Conservation (phyloP, 2,113 vertebrate species). For the Neopipo cinnamomea region DNA sequence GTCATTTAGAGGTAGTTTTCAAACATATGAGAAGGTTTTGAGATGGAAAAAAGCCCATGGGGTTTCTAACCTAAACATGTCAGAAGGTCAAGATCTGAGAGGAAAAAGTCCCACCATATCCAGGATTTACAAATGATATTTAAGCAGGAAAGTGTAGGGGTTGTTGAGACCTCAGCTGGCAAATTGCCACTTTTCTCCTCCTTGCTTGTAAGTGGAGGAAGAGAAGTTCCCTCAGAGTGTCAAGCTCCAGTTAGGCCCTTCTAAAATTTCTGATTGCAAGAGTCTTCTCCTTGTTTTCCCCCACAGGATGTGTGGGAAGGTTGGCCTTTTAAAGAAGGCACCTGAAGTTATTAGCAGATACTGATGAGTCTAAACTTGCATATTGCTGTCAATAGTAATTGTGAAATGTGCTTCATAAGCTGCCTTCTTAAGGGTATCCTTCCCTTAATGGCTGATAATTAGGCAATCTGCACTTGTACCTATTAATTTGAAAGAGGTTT, state of each 20-base stretch:
- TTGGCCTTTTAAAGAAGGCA: neutral
- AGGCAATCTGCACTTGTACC: neutral
- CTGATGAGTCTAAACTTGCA: neutral
- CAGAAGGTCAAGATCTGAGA: neutral
- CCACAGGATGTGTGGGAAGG: neutral
- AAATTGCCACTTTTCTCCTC: neutral
- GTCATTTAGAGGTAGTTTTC: neutral
- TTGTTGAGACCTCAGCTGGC: neutral
- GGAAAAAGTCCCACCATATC: neutral
- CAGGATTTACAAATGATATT: neutral
- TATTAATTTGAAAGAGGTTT: conserved; percentile 18
- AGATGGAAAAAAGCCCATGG: neutral
- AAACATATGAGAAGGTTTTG: neutral
- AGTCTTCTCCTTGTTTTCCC: neutral
- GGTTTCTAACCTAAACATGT: neutral
- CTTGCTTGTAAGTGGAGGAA: neutral
- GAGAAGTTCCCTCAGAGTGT: neutral
- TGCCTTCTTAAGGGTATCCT: neutral
- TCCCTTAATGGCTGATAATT: neutral
- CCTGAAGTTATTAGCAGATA: neutral
- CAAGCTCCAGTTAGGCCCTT: neutral
- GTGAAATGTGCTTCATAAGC: neutral
- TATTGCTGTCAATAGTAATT: neutral
- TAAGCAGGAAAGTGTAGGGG: neutral
- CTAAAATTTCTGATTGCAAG: neutral